A percentile compares a stretch with the other conserved stretches of the same genome.
Conservation (phyloP, 1,140 invertebrate species). For the Ephestia elutella region DNA sequence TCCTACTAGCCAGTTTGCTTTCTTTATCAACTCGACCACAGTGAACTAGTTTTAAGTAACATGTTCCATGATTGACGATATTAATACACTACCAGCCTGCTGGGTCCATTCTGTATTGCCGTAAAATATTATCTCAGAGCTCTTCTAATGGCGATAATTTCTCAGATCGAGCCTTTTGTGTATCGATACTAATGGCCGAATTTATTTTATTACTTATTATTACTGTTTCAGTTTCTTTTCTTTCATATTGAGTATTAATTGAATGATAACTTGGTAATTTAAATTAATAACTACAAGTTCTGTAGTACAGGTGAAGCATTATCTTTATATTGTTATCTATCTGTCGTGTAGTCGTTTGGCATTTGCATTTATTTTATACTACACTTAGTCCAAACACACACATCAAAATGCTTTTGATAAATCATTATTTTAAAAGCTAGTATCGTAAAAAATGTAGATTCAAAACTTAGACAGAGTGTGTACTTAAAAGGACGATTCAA, state of each 20-base stretch:
- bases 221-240: constrained; percentile 5
- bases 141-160: constrained; percentile 53
- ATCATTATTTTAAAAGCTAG: too few relatives aligned
- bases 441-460: too few relatives aligned
- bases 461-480: too few relatives aligned
- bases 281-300: background rate
- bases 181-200: constrained; percentile 22
- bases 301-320: background rate
- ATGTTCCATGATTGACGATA: constrained; percentile 49
- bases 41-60: constrained; percentile 17
- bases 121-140: background rate
- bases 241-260: background rate
- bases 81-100: constrained; percentile 33
- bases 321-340: background rate
- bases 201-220: constrained; percentile 27
- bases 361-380: too few relatives aligned
- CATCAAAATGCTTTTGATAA: too few relatives aligned
- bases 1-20: background rate
- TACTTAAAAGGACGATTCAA: too few relatives aligned
- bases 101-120: constrained; percentile 19
- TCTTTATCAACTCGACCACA: background rate
- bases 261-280: background rate
- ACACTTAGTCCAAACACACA: too few relatives aligned
- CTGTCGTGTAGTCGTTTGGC: background rate
- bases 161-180: constrained; percentile 29